phyloP scores from a whole-genome alignment of 2,113 vertebrate genomes.

The Brachionichthys hirsutus region DNA sequence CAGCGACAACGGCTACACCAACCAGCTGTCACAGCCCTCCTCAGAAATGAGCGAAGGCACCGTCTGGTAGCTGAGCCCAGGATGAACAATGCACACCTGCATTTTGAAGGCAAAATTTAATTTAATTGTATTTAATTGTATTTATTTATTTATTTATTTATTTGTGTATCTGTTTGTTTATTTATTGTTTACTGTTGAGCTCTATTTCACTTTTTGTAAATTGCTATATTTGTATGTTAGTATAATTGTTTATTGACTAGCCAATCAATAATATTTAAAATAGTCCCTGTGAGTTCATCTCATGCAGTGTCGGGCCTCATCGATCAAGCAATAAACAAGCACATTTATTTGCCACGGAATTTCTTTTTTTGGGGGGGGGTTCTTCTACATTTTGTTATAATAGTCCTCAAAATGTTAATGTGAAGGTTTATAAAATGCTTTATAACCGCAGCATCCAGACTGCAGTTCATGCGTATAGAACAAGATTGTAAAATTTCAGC shows the following conservation, averaged over 20 bases:
- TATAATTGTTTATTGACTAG: slow-evolving; percentile 43
- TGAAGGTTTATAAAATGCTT: slow-evolving; percentile 10
- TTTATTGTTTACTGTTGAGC: slow-evolving; percentile 54
- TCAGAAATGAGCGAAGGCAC: slow-evolving; percentile 96
- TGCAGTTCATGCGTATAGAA: no score
- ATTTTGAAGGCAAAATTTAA: slow-evolving; percentile 52
- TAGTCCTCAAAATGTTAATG: slow-evolving; percentile 6
- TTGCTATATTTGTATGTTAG: slow-evolving; percentile 47
- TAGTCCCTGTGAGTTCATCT: slow-evolving; percentile 31
- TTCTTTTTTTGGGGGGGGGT: slow-evolving; percentile 7
- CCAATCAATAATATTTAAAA: slow-evolving; percentile 36
- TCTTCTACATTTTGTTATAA: slow-evolving; percentile 19
- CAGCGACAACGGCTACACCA: slow-evolving; percentile 88
- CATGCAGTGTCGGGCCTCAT: slow-evolving; percentile 33
- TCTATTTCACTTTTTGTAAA: slow-evolving; percentile 50
- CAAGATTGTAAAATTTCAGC: background rate
- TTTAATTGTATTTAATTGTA: no score
- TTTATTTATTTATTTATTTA: slow-evolving; percentile 43
- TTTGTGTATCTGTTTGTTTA: slow-evolving; percentile 38
- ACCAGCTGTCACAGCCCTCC: slow-evolving; percentile 91
- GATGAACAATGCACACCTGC: slow-evolving; percentile 17
- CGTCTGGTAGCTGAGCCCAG: slow-evolving; percentile 85
- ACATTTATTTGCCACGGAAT: slow-evolving; percentile 19
- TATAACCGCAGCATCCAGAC: no score
- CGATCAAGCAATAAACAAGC: slow-evolving; percentile 65